A percentile compares a stretch with the other conserved stretches of the same genome.
Evolutionary conservation across 1,140 invertebrate species (phyloP).

Genomic region (Brachionus sp.): DNA sequence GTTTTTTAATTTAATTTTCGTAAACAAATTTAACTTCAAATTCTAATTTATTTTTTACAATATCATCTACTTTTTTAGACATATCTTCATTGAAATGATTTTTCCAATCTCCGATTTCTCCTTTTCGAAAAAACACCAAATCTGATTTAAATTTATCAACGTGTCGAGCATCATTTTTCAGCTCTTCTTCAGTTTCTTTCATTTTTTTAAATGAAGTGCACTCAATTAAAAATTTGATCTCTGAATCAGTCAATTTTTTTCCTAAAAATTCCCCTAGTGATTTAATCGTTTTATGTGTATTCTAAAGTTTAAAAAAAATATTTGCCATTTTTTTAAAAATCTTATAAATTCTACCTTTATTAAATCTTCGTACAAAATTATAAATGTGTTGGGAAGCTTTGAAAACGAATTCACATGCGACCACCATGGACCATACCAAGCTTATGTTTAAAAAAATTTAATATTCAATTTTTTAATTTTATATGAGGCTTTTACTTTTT

Average conservation of each 20-base stretch:
- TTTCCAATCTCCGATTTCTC: not conserved
- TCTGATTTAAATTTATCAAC: not conserved
- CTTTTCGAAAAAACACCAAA: not conserved
- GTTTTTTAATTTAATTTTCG: not conserved
- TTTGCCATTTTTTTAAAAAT: not conserved
- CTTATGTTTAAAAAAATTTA: not conserved
- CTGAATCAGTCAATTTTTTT: not conserved
- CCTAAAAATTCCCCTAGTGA: not conserved
- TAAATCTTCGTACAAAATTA: not conserved
- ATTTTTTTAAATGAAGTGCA: slow-evolving; percentile 10
- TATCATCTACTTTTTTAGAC: not conserved
- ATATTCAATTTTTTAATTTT: not conserved
- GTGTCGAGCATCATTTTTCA: not conserved
- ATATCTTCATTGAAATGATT: not conserved
- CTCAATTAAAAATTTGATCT: not conserved
- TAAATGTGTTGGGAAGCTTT: not conserved
- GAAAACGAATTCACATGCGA: not conserved
- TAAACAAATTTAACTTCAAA: not conserved
- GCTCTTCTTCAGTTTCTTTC: not conserved
- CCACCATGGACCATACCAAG: slow-evolving; percentile 19
- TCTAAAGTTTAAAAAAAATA: not conserved
- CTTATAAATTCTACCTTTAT: not conserved
- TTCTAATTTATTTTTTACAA: not conserved
- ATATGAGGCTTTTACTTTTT: not conserved
- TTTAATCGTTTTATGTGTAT: not conserved